Evolutionary conservation across 2,888 invertebrate species (phyloP).

Genomic region (Volucella zonaria): DNA sequence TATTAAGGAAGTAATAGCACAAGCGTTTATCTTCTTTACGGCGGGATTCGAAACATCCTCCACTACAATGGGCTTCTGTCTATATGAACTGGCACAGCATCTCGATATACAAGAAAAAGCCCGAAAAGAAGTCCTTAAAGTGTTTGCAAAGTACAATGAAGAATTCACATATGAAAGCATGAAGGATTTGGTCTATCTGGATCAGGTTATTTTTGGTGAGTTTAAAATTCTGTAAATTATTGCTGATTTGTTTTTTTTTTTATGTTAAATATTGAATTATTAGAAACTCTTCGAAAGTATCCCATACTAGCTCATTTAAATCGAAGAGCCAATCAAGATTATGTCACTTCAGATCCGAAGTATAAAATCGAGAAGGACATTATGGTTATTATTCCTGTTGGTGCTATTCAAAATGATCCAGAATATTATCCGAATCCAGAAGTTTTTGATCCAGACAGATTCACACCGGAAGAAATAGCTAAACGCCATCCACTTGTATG

Average conservation of each 20-base stretch:
- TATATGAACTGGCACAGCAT: constrained; percentile 79
- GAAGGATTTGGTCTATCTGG: constrained; percentile 78
- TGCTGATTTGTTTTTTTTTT: not conserved
- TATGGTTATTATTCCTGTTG: constrained; percentile 84
- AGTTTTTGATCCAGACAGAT: constrained; percentile 86
- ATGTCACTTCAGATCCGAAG: constrained; percentile 83
- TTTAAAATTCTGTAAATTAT: not conserved
- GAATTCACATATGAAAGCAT: constrained; percentile 78
- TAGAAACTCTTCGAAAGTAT: constrained; percentile 85
- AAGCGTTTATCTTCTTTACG: constrained; percentile 79
- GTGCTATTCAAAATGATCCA: constrained; percentile 85
- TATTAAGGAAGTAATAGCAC: constrained; percentile 79
- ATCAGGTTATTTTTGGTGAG: constrained; percentile 79
- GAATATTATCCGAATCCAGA: constrained; percentile 85
- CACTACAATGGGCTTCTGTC: constrained; percentile 84
- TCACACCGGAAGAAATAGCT: constrained; percentile 84
- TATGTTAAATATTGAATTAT: constrained; percentile 4
- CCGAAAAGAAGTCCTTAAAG: constrained; percentile 76
- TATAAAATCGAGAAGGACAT: constrained; percentile 84
- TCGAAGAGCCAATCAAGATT: constrained; percentile 84
- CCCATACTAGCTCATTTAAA: constrained; percentile 84
- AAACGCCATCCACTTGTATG: constrained; percentile 82
- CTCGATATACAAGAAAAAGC: constrained; percentile 77
- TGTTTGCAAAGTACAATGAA: constrained; percentile 74
- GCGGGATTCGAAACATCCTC: constrained; percentile 87